Conservation (phyloP, 2,113 vertebrate species). For the Circaetus gallicus region DNA sequence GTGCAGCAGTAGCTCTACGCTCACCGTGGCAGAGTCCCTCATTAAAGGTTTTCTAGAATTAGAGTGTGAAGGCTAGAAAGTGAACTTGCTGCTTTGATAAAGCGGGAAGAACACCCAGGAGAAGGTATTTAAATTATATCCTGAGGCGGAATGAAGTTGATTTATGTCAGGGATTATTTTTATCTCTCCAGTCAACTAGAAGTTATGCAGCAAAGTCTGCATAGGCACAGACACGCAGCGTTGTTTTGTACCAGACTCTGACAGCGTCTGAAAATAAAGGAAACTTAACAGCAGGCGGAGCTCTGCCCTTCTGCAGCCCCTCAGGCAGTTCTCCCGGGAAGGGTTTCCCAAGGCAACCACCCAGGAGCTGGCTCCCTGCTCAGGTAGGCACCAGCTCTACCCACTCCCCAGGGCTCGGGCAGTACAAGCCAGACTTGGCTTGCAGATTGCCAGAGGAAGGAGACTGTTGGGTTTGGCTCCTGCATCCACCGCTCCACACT, state of each 20-base stretch:
- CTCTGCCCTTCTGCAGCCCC: background rate
- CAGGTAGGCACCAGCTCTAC: background rate
- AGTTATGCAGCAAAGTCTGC: background rate
- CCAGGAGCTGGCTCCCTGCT: background rate
- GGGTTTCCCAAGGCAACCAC: background rate
- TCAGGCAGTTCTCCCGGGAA: fast-evolving
- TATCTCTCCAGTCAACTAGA: constrained; percentile 26
- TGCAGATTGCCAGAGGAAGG: background rate
- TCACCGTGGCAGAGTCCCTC: background rate
- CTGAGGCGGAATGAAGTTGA: constrained; percentile 38
- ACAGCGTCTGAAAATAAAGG: fast-evolving
- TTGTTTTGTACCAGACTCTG: background rate
- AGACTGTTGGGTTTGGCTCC: background rate
- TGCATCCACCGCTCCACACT: background rate
- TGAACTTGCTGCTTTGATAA: background rate
- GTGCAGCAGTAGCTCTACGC: background rate
- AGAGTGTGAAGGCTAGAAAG: background rate
- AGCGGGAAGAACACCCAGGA: constrained; percentile 16
- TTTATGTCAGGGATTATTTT: constrained; percentile 57
- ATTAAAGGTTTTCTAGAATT: background rate
- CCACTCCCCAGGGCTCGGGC: background rate
- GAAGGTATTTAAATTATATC: constrained; percentile 32
- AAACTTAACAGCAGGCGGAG: background rate
- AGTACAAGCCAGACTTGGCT: fast-evolving
- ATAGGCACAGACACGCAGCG: background rate